Evolutionary conservation across 2,888 invertebrate genomes (phyloP), one percentile per base, ranked within the genome.

Genomic region (Epinotia bilunana): DNA sequence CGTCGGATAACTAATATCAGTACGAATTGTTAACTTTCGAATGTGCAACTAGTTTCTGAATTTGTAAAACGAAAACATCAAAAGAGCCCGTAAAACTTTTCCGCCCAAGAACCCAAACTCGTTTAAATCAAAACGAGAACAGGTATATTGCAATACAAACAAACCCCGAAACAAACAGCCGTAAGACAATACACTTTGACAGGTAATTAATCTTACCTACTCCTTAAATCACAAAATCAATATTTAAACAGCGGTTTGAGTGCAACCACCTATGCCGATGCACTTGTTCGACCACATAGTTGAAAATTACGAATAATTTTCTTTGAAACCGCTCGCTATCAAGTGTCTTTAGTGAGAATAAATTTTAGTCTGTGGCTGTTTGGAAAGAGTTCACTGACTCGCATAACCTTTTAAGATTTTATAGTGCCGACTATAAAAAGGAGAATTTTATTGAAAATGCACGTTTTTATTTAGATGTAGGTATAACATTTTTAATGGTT

Each of bases 141-240:
- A 60, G 13, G 9, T 20, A 65, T 43, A 58, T 39, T 49, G 60
- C 63, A 39, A 39, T 9, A 33, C 69, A 65, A 75, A 72, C 67
- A 72, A 13, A 53, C 65, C 39, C 63, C 18, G 49, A 72, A 72
- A 72, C 71, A 72, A 72, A 72, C 72, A 68, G 60, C n/a, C 70
- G 53, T 67, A 82, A 84, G 83, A 86, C 85, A 85, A 85, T 85
- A 84, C 84, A 84, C 84, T 83, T 82, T 82, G 84, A 77, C 85
- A 83, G 81, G 83, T 82, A 86, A 87, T 88, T 86, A 86, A 87
- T 87, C 84, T 84, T 80, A 71, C 74, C 74, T 70, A 74, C 77
- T 76, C 77, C 81, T 85, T 85, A 85, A 86, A 86, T 86, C 84
- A 83, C 81, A 84, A 85, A 86, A 87, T 86, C 84, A 86, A 86